phyloP scores from a whole-genome alignment of 2,888 invertebrate species.

The Zygothrica quintamaculata region DNA sequence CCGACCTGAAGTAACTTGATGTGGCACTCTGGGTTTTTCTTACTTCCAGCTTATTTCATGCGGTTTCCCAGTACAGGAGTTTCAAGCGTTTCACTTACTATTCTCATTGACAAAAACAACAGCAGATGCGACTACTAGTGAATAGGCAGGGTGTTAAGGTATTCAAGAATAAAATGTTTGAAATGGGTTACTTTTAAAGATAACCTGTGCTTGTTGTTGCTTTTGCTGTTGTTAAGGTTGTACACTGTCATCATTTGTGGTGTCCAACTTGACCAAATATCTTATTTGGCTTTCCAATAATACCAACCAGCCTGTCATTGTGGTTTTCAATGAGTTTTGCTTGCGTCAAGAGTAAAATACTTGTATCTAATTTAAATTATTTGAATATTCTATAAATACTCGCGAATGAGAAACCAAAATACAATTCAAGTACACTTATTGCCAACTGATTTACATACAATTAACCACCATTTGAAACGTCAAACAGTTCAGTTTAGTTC shows the following conservation, averaged over 20 bases:
- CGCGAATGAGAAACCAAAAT: neutral
- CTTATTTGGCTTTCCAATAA: constrained; percentile 17
- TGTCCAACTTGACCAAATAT: constrained; percentile 20
- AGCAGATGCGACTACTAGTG: too few species aligned
- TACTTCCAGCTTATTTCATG: constrained; percentile 10
- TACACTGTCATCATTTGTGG: constrained; percentile 15
- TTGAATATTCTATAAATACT: neutral
- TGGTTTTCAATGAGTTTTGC: constrained; percentile 8
- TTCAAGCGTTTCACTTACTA: constrained; percentile 7
- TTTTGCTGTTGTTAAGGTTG: too few species aligned
- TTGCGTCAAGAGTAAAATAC: neutral
- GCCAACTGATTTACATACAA: constrained; percentile 2
- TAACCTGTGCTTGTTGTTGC: too few species aligned
- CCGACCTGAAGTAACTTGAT: constrained; percentile 10
- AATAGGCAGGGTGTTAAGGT: neutral
- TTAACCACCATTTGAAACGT: constrained; percentile 14
- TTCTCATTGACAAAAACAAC: constrained; percentile 12
- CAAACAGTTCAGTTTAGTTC: constrained; percentile 1
- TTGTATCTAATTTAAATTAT: neutral
- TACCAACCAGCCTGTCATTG: constrained; percentile 10
- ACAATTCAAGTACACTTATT: constrained; percentile 1
- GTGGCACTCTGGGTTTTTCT: constrained; percentile 21
- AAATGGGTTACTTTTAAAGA: constrained; percentile 11
- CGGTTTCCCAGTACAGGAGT: constrained; percentile 16
- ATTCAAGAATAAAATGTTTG: too few species aligned